A percentile compares a stretch with the other conserved stretches of the same genome.
Evolutionary conservation across 35 echinoderm and acorn worm species (phyloP).

Genomic region (Heliocidaris erythrogramma): DNA sequence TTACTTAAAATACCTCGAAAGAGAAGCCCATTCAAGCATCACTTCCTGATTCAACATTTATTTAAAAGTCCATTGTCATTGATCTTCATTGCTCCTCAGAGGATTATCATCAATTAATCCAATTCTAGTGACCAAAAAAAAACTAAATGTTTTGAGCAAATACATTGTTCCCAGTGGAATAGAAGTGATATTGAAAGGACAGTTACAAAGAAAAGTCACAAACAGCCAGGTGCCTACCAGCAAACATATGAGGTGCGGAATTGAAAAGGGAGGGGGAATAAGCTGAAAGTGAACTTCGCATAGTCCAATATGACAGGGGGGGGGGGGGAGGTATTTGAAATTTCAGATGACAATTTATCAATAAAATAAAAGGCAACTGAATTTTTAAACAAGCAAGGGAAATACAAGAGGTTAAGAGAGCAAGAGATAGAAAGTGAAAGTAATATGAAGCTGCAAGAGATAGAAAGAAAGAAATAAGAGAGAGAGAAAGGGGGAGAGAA

Average conservation of each 20-base stretch:
- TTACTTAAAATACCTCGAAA: no score
- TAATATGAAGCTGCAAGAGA: no score
- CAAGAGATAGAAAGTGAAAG: no score
- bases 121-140: background rate
- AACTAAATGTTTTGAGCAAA: background rate
- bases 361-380: no score
- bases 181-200: background rate
- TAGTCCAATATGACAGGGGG: background rate
- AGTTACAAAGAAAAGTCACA: background rate
- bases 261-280: background rate
- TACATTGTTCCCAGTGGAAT: background rate
- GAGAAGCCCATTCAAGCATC: no score
- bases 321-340: background rate
- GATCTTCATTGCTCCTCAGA: background rate
- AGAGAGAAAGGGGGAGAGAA: no score
- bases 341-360: background rate
- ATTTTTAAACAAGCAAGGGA: no score
- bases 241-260: background rate
- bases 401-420: no score
- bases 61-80: background rate
- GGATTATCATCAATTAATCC: background rate
- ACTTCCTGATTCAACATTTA: no score
- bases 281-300: no score
- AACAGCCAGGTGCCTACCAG: background rate
- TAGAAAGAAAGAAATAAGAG: no score